Conservation (phyloP, 2,888 invertebrate species). For the Himalopsyche kuldschensis region DNA sequence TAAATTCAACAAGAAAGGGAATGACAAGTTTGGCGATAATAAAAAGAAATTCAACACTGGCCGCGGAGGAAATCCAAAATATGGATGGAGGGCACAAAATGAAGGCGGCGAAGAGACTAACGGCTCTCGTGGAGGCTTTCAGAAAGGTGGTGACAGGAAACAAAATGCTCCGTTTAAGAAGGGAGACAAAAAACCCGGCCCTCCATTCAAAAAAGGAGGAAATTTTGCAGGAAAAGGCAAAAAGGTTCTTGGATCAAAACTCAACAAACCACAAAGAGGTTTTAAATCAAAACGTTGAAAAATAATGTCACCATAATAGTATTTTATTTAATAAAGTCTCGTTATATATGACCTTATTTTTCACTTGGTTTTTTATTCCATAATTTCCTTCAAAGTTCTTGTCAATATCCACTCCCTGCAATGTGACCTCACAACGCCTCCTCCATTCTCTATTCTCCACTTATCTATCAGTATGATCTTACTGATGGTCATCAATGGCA, state of each 20-base stretch:
- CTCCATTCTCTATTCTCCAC: too few relatives aligned
- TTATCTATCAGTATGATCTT: too few relatives aligned
- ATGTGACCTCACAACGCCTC: too few relatives aligned
- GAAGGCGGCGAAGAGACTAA: conserved; percentile 30
- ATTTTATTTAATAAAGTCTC: neutral
- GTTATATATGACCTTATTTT: neutral
- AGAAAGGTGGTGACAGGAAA: conserved; percentile 35
- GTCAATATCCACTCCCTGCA: too few relatives aligned
- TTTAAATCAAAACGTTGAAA: conserved; percentile 26
- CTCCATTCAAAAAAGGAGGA: conserved; percentile 38
- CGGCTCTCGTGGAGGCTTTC: conserved; percentile 29
- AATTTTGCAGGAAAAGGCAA: conserved; percentile 44
- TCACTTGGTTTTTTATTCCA: neutral
- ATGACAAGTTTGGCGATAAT: conserved; percentile 37
- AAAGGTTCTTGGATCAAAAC: conserved; percentile 49
- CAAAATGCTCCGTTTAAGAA: conserved; percentile 7
- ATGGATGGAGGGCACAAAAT: conserved; percentile 39
- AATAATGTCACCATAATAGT: neutral
- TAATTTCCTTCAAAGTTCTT: too few relatives aligned
- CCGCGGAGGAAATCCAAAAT: conserved; percentile 37
- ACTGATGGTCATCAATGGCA: too few relatives aligned
- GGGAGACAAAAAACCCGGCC: conserved; percentile 42
- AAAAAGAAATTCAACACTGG: conserved; percentile 35
- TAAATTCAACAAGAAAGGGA: neutral
- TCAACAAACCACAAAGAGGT: conserved; percentile 14